Evolutionary conservation across 2,888 invertebrate species (phyloP), one percentile per base, ranked within the genome.

Genomic region (Linyphia triangularis): DNA sequence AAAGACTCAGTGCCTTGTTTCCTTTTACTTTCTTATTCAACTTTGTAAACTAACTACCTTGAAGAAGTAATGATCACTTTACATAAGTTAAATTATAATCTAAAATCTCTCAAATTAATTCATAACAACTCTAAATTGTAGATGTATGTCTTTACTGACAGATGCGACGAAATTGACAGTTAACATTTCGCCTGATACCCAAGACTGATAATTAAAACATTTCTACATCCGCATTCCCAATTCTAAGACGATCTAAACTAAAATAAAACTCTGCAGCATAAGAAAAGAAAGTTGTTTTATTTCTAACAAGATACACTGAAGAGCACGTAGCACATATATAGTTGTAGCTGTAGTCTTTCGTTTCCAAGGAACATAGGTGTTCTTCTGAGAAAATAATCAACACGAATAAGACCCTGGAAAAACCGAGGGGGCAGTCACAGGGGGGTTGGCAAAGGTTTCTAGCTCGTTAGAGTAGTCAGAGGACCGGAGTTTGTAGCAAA

Each of bases 401-500:
- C 73, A 16, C n/a, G 57, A 57, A 57, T 19, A 57, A 73, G 57
- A 24, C 57, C 30, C 73, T 57, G 16, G 59, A 19, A 73, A 67
- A 72, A 10, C 24, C 26, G 70, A 43, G 19, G 33, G n/a, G 13
- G 67, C 4, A 16, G 16, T 4, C 16, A 9, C n/a, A n/a, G 33
- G 67, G 13, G 51, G 51, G 51, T n/a, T 51, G 67, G 33, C 33
- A 16, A 67, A 33, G 22, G 57, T 59, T 73, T 73, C 30, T n/a
- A 73, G 57, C 73, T 73, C 57, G 73, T 73, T 73, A 73, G 73
- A 73, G 30, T 57, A 28, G 30, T 28, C 57, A 57, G 19, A 73
- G n/a, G n/a, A n/a, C n/a, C n/a, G n/a, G 30, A 67, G n/a, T 57
- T 73, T 57, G 57, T 57, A n/a, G 73, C 30, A 73, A 73, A 73